A percentile compares a stretch with the other conserved stretches of the same genome.
phyloP scores from a whole-genome alignment of 2,113 vertebrate genomes.

The Pseudonaja textilis region DNA sequence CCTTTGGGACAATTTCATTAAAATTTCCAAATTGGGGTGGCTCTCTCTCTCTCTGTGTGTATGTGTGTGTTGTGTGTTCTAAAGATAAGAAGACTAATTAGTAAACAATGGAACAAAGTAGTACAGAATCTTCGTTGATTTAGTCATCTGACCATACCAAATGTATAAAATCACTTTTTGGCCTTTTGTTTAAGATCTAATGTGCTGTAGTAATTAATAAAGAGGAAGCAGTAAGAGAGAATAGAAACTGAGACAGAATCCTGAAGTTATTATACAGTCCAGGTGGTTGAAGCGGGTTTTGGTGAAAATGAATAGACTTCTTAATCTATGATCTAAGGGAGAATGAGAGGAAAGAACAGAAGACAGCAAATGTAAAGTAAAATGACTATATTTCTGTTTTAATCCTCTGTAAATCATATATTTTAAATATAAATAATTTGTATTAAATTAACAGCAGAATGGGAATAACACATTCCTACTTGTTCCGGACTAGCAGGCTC shows the following conservation, averaged over 20 bases:
- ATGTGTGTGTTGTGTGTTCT: neutral
- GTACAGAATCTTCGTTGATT: neutral
- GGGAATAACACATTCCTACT: neutral
- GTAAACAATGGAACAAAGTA: neutral
- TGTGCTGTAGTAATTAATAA: neutral
- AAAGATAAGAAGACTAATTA: neutral
- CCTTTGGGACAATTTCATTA: neutral
- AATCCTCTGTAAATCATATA: neutral
- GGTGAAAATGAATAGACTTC: neutral
- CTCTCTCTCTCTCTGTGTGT: too few species aligned
- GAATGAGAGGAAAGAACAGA: neutral
- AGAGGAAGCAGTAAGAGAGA: neutral
- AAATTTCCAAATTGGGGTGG: neutral
- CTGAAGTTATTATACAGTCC: neutral
- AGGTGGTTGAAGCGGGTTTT: neutral
- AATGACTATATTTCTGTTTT: neutral
- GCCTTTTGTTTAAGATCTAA: neutral
- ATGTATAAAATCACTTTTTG: neutral
- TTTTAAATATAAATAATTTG: neutral
- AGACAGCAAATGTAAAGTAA: neutral
- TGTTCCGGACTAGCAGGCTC: too few species aligned
- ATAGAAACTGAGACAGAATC: neutral
- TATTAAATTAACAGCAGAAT: neutral
- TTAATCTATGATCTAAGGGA: neutral
- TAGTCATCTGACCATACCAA: neutral